These are phyloP conservation scores for Rhingia rostrata DNA, from an alignment of 2,888 invertebrate genomes.

Conservation along the genomic window DNA sequence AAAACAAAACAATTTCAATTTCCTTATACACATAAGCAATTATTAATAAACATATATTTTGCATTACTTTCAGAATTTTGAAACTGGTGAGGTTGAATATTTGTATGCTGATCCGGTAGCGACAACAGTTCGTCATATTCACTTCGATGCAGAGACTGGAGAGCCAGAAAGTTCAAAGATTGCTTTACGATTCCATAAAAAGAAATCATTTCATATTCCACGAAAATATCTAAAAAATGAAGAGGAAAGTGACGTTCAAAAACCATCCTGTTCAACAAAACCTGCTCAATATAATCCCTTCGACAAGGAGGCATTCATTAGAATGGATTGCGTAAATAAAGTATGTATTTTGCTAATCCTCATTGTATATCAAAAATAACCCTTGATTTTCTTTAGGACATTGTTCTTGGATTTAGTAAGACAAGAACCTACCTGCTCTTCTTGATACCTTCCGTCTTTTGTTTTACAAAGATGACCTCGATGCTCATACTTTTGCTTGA, in stretches of 20 bases:
- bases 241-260: slow-evolving; percentile 37
- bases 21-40: not conserved
- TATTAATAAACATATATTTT: not conserved
- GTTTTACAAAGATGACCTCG: slow-evolving; percentile 85
- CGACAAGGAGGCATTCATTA: slow-evolving; percentile 78
- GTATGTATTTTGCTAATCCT: slow-evolving; percentile 73
- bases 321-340: slow-evolving; percentile 81
- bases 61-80: slow-evolving; percentile 78
- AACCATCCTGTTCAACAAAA: slow-evolving; percentile 65
- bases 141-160: slow-evolving; percentile 82
- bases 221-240: slow-evolving; percentile 77
- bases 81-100: slow-evolving; percentile 81
- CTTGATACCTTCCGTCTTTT: slow-evolving; percentile 85
- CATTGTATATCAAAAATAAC: not conserved
- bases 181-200: slow-evolving; percentile 80
- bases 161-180: slow-evolving; percentile 80
- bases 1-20: too few relatives aligned
- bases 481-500: slow-evolving; percentile 85
- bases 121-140: slow-evolving; percentile 76
- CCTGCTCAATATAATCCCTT: slow-evolving; percentile 64
- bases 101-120: slow-evolving; percentile 74
- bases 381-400: slow-evolving; percentile 77
- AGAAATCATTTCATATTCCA: slow-evolving; percentile 81
- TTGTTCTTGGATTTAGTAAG: slow-evolving; percentile 81
- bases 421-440: slow-evolving; percentile 84